A percentile compares a stretch with the other conserved stretches of the same genome.
phyloP scores from a whole-genome alignment of 2,113 vertebrate species.

The Syrmaticus mikado region DNA sequence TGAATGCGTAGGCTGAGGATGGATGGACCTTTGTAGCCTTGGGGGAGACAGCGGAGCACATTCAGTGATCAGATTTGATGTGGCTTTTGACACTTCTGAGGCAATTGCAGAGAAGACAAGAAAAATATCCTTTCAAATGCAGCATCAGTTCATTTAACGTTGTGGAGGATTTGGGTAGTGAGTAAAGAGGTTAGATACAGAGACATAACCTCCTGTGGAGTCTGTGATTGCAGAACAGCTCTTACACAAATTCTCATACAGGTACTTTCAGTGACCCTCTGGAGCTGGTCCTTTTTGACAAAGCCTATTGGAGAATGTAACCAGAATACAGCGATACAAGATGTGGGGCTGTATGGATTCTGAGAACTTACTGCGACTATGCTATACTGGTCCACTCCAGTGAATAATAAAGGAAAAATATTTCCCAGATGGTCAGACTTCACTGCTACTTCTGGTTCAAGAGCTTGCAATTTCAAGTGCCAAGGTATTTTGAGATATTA shows the following conservation, averaged over 20 bases:
- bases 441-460: not conserved
- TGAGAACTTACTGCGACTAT: not conserved
- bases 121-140: conserved; percentile 25
- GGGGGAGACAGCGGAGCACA: conserved; percentile 27
- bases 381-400: not conserved
- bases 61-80: conserved; percentile 33
- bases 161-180: conserved; percentile 40
- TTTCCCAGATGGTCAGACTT: not conserved
- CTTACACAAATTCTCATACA: not conserved
- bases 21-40: conserved; percentile 12
- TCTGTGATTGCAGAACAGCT: conserved; percentile 44
- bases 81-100: conserved; percentile 38
- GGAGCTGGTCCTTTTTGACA: not conserved
- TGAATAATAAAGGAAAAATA: not conserved
- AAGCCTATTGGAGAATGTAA: not conserved
- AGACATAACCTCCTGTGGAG: conserved; percentile 45
- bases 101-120: conserved; percentile 12
- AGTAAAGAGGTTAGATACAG: conserved; percentile 59
- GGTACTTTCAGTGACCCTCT: not conserved
- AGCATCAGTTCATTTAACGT: conserved; percentile 56
- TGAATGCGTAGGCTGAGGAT: conserved; percentile 13
- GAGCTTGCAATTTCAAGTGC: not conserved
- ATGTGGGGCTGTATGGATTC: not conserved
- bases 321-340: not conserved
- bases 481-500: not conserved